These are phyloP conservation scores for Calyptommatus sinebrachiatus DNA, from an alignment of 2,113 vertebrate species.

Conservation along the genomic window DNA sequence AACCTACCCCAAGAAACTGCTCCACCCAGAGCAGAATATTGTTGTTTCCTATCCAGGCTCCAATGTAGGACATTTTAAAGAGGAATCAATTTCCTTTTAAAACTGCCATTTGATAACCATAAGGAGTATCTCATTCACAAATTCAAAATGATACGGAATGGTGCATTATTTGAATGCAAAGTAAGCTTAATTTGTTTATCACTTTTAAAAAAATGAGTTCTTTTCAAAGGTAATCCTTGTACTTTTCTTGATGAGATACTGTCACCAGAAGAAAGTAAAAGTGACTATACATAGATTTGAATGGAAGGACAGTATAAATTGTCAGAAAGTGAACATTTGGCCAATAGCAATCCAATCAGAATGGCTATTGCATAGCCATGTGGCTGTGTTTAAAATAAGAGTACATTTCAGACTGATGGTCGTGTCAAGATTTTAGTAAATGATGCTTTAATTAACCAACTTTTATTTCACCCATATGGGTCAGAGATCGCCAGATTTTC, in stretches of 20 bases:
- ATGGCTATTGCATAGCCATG: background rate
- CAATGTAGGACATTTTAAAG: no score
- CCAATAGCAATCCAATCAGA: slow-evolving; percentile 4
- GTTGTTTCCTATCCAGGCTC: no score
- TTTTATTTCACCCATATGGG: slow-evolving; percentile 7
- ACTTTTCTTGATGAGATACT: background rate
- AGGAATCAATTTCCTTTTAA: no score
- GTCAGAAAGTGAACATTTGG: background rate
- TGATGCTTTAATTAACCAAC: slow-evolving; percentile 16
- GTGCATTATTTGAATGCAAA: no score
- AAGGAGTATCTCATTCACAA: no score
- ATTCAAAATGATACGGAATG: no score
- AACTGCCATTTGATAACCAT: no score
- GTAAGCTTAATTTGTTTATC: background rate
- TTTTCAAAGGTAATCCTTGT: background rate
- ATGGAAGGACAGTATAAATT: background rate
- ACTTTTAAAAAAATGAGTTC: slow-evolving; percentile 5
- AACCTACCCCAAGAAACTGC: no score
- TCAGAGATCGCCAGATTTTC: slow-evolving; percentile 10
- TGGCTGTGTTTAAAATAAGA: background rate
- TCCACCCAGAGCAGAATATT: no score
- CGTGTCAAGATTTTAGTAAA: slow-evolving; percentile 8
- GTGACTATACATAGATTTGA: background rate
- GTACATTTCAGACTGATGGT: background rate
- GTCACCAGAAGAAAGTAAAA: background rate